A percentile compares a stretch with the other conserved stretches of the same genome.
phyloP scores from a whole-genome alignment of 2,888 invertebrate genomes.

The Leptinotarsa haldemani region DNA sequence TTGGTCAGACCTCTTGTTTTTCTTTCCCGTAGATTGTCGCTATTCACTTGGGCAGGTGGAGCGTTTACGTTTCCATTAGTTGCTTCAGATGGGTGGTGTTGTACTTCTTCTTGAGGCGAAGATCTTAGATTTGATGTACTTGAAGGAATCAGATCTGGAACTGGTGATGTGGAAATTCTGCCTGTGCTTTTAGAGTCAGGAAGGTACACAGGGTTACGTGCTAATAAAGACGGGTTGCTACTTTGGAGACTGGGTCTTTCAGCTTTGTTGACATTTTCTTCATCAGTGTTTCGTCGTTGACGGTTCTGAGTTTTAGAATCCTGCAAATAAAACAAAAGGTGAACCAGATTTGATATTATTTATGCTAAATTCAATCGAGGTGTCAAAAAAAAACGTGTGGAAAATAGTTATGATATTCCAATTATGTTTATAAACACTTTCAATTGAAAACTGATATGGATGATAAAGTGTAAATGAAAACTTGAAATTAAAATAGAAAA shows the following conservation, averaged over 20 bases:
- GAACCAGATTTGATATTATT: neutral
- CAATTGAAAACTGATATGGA: too few relatives aligned
- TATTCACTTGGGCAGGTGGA: neutral
- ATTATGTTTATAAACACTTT: neutral
- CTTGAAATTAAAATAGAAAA: too few relatives aligned
- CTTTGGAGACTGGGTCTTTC: neutral
- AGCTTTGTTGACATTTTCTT: neutral
- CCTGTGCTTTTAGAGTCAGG: neutral
- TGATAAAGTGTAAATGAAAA: too few relatives aligned
- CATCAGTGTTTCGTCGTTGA: neutral
- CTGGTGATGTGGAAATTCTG: neutral
- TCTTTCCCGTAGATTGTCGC: neutral
- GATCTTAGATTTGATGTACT: neutral
- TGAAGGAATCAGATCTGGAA: slow-evolving; percentile 3
- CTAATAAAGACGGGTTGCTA: neutral
- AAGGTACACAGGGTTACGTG: neutral
- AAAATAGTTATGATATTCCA: neutral
- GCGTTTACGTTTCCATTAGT: neutral
- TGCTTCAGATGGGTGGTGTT: neutral
- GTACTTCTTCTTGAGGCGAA: neutral
- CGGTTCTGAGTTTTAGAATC: neutral
- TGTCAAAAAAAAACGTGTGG: too few relatives aligned
- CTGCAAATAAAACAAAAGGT: neutral
- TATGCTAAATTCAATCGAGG: too few relatives aligned
- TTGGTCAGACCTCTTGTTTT: neutral